These are phyloP conservation scores for Eupithecia tripunctaria DNA, from an alignment of 2,888 invertebrate species.

Conservation along the genomic window DNA sequence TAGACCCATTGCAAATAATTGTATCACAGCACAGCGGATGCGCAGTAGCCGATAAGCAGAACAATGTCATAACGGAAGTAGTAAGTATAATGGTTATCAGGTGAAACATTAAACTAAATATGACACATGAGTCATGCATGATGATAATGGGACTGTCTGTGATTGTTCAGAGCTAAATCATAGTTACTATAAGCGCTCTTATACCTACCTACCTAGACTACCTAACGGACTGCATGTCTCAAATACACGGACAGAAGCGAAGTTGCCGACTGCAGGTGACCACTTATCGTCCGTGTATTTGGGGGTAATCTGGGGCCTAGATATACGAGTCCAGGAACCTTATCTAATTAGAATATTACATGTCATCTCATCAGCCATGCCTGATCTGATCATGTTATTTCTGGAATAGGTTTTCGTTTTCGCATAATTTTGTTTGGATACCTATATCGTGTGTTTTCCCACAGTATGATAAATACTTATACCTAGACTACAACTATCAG, in stretches of 20 bases:
- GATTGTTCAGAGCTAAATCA: neutral
- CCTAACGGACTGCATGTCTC: no score
- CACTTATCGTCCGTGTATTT: no score
- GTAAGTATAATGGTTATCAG: constrained; percentile 34
- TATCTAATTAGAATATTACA: neutral
- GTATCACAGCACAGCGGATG: constrained; percentile 43
- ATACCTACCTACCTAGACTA: no score
- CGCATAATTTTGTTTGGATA: neutral
- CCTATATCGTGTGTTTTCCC: constrained; percentile 1
- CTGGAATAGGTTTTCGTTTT: neutral
- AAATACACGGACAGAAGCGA: no score
- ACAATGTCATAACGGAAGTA: constrained; percentile 57
- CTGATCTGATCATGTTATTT: neutral
- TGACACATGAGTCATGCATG: constrained; percentile 24
- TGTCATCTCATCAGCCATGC: neutral
- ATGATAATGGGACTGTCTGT: constrained; percentile 8
- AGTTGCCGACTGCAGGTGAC: no score
- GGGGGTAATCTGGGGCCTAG: no score
- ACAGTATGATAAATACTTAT: neutral
- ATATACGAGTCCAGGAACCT: neutral
- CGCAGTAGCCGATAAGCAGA: constrained; percentile 55
- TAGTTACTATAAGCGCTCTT: no score
- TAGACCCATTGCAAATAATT: constrained; percentile 35
- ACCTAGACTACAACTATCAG: neutral
- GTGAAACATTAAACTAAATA: constrained; percentile 38